Evolutionary conservation across 1,140 invertebrate genomes (phyloP).

Genomic region (Phymorhynchus buccinoides): DNA sequence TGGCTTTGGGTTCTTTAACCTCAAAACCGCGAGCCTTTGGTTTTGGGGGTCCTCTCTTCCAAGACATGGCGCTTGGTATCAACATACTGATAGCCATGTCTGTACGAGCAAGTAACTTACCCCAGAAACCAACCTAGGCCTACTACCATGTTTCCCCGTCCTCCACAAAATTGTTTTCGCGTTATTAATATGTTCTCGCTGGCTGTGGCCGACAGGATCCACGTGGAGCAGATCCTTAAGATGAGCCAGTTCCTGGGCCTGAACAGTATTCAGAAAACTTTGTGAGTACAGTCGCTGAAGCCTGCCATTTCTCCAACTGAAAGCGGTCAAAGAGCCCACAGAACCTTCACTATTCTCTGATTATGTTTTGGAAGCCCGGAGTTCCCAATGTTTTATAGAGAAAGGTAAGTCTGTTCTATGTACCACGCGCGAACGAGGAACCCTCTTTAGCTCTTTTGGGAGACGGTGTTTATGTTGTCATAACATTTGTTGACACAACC

Average conservation of each 20-base stretch:
- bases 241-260: conserved; percentile 39
- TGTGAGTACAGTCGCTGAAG: conserved; percentile 35
- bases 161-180: too few relatives aligned
- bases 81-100: too few relatives aligned
- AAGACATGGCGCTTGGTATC: too few relatives aligned
- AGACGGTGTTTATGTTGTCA: too few relatives aligned
- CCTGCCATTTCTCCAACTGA: conserved; percentile 38
- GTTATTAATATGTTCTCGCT: not conserved
- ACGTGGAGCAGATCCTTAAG: conserved; percentile 37
- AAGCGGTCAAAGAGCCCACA: conserved; percentile 17
- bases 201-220: conserved; percentile 41
- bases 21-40: too few relatives aligned
- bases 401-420: conserved; percentile 41
- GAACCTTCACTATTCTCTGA: not conserved
- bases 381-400: conserved; percentile 28
- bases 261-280: conserved; percentile 30
- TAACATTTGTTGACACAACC: too few relatives aligned
- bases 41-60: too few relatives aligned
- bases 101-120: too few relatives aligned
- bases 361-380: not conserved
- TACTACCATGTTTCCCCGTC: too few relatives aligned
- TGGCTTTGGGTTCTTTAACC: too few relatives aligned
- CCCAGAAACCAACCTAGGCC: too few relatives aligned
- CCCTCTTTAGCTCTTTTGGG: not conserved
- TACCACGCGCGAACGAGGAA: not conserved